Conservation (phyloP, 2,888 invertebrate species). For the Aphrophora alni region DNA sequence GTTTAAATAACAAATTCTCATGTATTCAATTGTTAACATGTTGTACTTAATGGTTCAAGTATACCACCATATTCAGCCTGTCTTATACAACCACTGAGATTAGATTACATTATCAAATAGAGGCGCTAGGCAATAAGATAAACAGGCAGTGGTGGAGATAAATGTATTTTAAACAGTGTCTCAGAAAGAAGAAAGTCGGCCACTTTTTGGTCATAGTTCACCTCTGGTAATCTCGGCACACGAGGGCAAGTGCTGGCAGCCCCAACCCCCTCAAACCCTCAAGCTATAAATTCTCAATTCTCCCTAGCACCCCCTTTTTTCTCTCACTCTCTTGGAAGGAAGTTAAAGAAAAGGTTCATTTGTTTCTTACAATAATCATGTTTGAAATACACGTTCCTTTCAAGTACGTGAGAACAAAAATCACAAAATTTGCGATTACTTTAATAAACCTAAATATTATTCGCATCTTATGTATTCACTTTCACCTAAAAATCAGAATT, state of each 20-base stretch:
- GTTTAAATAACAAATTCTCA: no score
- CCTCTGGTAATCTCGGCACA: conserved; percentile 24
- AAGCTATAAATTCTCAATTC: not conserved
- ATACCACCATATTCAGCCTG: no score
- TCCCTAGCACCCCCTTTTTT: not conserved
- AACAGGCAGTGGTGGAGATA: not conserved
- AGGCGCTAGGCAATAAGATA: not conserved
- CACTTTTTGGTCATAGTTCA: conserved; percentile 28
- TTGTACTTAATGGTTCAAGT: no score
- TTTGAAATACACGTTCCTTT: not conserved
- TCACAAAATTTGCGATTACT: no score
- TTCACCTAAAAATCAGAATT: no score
- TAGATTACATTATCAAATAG: not conserved
- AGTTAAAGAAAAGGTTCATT: conserved; percentile 2
- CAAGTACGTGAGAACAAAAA: no score
- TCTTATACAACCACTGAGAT: not conserved
- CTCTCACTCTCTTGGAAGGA: not conserved
- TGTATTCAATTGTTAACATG: no score
- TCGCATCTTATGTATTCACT: no score
- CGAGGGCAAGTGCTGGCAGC: not conserved
- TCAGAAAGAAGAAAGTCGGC: not conserved
- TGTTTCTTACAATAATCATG: not conserved
- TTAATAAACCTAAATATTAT: no score
- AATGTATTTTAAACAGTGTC: conserved; percentile 5
- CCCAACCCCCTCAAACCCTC: not conserved